Base-by-base conservation (phyloP, 1,140 invertebrate species). In the Zaprionus africanus region DNA sequence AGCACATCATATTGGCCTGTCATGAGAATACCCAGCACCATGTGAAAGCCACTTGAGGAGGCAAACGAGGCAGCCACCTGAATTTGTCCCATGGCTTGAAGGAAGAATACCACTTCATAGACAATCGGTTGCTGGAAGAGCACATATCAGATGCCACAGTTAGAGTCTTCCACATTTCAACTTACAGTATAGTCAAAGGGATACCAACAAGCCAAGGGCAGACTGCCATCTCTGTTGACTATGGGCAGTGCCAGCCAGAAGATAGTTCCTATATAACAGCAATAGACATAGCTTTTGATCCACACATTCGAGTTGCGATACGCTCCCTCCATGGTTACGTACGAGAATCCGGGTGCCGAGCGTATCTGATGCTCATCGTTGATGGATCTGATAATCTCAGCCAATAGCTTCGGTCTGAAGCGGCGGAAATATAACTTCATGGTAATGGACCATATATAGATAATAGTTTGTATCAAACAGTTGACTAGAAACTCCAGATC, bases 151-250 rank as follows among this genome's bases (percentile, higher is more conserved):
- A 49, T 26, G 15, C 5, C n/a, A 46, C 13, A 38, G 17, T 38
- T 17, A 41, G 7, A 19, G 17, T 4, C 34, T 22, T 53, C 15
- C 17, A 36, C 28, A 53, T n/a, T 31, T 24, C 7, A 15, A 65
- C 60, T 51, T 53, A 91, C 91, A 11, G 76, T 90, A 67, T 82
- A 91, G 66, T 92, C 88, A 26, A 92, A 85, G 22, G 91, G 91
- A 85, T 92, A 92, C 91, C 91, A 92, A 59, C 91, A 92, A 61
- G 78, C 77, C n/a, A 92, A 67, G 0, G 91, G 91, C 11, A 92
- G 64, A 46, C 78, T 91, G 15, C 72, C 68, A 56, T 92, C 91
- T 15, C 76, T 58, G 24, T 91, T 79, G 19, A 71, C 82, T 13
- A 92, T 80, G 5, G 91, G 91, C n/a, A 92, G 59, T 5, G 69